A percentile compares a stretch with the other conserved stretches of the same genome.
These are phyloP conservation scores for Cynoglossus semilaevis DNA, from an alignment of 2,113 vertebrate genomes.

Conservation along the genomic window DNA sequence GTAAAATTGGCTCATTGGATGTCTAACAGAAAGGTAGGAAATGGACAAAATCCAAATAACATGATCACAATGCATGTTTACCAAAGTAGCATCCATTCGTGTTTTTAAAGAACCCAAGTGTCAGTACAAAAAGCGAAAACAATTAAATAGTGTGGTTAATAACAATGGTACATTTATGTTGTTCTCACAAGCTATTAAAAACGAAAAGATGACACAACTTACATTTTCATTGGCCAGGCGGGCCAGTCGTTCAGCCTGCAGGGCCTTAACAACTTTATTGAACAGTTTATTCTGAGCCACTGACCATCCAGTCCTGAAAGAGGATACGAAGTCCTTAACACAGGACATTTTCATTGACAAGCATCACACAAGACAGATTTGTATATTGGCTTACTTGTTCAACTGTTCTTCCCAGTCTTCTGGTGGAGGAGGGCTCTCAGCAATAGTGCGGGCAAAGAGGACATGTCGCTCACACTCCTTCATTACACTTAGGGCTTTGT, in stretches of 20 bases:
- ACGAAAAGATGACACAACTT: slow-evolving; percentile 54
- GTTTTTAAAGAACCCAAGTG: not conserved
- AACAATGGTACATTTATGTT: not conserved
- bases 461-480: slow-evolving; percentile 96
- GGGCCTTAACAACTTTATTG: slow-evolving; percentile 94
- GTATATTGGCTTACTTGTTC: slow-evolving; percentile 80
- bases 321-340: slow-evolving; percentile 15
- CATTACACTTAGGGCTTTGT: slow-evolving; percentile 95
- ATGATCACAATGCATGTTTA: not conserved
- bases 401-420: slow-evolving; percentile 98
- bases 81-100: not conserved
- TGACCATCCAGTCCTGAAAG: slow-evolving; percentile 90
- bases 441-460: slow-evolving; percentile 91
- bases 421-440: slow-evolving; percentile 88
- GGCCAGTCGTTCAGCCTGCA: slow-evolving; percentile 91
- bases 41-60: not conserved
- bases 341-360: not conserved
- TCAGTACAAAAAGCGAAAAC: not conserved
- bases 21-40: slow-evolving; percentile 70
- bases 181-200: not conserved
- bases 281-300: slow-evolving; percentile 94
- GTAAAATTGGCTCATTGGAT: slow-evolving; percentile 90
- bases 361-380: not conserved
- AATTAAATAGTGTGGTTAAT: not conserved
- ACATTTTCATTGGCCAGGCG: slow-evolving; percentile 94